Evolutionary conservation across 2,113 vertebrate species (phyloP), one percentile per base, ranked within the genome.

Genomic region (Cololabis saira): DNA sequence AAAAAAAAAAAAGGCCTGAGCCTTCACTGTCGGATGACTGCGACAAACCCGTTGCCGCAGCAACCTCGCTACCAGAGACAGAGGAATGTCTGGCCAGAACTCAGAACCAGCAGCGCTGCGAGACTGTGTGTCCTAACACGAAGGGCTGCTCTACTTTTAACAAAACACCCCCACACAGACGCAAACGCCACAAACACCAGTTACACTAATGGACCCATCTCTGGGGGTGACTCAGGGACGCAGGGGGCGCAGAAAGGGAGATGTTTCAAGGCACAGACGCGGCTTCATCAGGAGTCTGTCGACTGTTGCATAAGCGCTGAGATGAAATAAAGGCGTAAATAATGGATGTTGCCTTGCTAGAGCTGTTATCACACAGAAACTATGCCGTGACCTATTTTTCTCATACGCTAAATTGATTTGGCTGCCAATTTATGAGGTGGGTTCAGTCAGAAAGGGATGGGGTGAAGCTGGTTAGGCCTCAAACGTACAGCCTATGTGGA

Each of bases 21-120:
- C 47, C 52, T 42, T 60, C 72, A 43, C 67, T 41, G 67, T 76
- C 61, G 61, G 75, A 61, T 27, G 82, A 78, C 79, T 68, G 42
- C 76, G 64, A 52, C 64, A 48, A 50, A 47, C 55, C 24, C 1
- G 85, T 85, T 74, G 24, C 76, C 62, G 53, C 22, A 47, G 78
- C 71, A 69, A 86, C 74, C 40, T 40, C 7, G 33, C 70, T 67
- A 52, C 70, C 27, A 72, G 61, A 53, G 63, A 78, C 37, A 1
- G n/a, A n/a, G 77, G 87, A 89, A 90, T 89, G 82, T 83, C 71
- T 90, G 86, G 86, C 85, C 12, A 1, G 43, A 60, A 65, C 61
- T 86, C 78, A 85, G 67, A 74, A 71, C 40, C 83, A 79, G 81
- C 76, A 27, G 83, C 61, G 65, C 56, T 56, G 15, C 14, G 11